Evolutionary conservation across 2,888 invertebrate genomes (phyloP).

Genomic region (Agonum fuliginosum): DNA sequence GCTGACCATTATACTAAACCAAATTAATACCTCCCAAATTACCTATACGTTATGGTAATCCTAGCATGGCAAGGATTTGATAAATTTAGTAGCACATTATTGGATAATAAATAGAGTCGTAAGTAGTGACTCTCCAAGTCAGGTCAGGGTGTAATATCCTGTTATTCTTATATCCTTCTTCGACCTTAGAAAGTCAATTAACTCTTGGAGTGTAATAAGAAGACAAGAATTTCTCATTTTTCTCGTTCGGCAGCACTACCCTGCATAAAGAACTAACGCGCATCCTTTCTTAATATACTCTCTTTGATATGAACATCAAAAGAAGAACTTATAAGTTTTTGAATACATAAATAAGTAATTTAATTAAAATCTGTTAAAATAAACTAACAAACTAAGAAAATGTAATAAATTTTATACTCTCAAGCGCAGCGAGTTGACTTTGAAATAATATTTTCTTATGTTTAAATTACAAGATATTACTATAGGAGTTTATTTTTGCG

Average conservation of each 20-base stretch:
- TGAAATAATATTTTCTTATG: not conserved
- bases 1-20: no score
- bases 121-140: no score
- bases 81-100: no score
- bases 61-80: no score
- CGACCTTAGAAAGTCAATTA: not conserved
- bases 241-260: not conserved
- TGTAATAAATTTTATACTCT: not conserved
- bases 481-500: not conserved
- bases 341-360: conserved; percentile 3
- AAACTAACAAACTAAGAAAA: not conserved
- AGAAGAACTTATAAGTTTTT: not conserved
- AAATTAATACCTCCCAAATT: no score
- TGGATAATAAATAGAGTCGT: no score
- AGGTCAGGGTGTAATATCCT: not conserved
- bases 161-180: not conserved
- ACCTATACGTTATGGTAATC: no score
- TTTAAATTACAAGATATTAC: no score
- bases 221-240: conserved; percentile 24
- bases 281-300: conserved; percentile 1
- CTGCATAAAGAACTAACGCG: not conserved
- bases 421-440: not conserved
- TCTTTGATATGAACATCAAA: conserved; percentile 16
- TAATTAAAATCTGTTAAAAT: not conserved
- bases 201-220: conserved; percentile 12